Evolutionary conservation across 1,140 invertebrate species (phyloP), one percentile per base, ranked within the genome.

Genomic region (Rhizoglyphus robini): DNA sequence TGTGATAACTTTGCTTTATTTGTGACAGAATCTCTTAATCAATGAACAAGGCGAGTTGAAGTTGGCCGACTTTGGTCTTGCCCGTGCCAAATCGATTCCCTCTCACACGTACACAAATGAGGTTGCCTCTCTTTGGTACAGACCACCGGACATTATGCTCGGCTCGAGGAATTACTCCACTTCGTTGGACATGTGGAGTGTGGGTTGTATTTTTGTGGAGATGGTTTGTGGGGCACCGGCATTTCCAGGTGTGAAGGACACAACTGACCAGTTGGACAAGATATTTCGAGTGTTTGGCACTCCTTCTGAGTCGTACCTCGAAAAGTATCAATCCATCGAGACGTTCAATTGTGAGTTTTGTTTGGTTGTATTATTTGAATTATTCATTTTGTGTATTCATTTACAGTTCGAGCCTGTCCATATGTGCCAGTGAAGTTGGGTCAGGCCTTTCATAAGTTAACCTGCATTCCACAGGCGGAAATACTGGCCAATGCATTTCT

Each of bases 381-480:
- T 51, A 2, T 13, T 51, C 4, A 23, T 51, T 3, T 41, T 41
- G 8, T 11, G 23, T 27, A 20, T 25, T 51, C n/a, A 46, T 46
- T 46, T 46, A 2, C 48, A 86, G 86, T 75, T 81, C 63, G 63
- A 66, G 80, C 88, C 76, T 81, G 82, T 68, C 81, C 83, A 71
- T 89, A 90, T 76, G 81, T 83, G 70, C 78, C 82, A 54, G 83
- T 88, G 71, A 84, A 86, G 74, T 81, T 96, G 71, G 87, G 87
- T 68, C 81, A 86, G 68, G 86, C 87, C 69, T 93, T 93, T 81
- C 89, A 90, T 71, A 84, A 88, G 70, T 79, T 96, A 62, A 86
- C 88, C 73, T 88, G 90, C 75, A 84, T 90, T 67, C 78, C 86
- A 65, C 84, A 91, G 77, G 88, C 90, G 67, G 91, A 96, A 78